Base-by-base conservation (phyloP, 2,797 vertebrate species). In the Neomorphus geoffroyi region DNA sequence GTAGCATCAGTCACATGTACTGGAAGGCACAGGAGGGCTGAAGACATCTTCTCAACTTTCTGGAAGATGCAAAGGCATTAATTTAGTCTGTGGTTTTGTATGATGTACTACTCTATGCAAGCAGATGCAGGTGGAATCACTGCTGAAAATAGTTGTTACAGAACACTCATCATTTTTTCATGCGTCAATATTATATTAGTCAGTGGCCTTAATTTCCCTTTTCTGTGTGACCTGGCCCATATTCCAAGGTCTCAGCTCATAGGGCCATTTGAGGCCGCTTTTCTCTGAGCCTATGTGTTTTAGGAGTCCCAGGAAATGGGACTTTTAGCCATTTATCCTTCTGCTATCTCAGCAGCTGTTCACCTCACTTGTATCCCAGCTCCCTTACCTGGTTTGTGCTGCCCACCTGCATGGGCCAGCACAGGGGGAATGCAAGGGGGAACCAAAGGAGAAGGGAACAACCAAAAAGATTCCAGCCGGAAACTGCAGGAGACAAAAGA, bases 111-210 rank as follows among this genome's bases (percentile, higher is more conserved):
- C n/a, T 67, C 61, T 15, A 1, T 26, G 64, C 66, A 72, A 57
- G 78, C 54, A 91, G 53, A 24, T 93, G 58, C 84, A 89, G 71
- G 81, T 74, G 35, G 54, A 65, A 37, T 78, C 60, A 32, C 39
- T 80, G 67, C 65, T 91, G 81, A 75, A 92, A 91, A 62, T 18
- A 79, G 24, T 30, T 7, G 1, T 50, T 73, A 60, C 73, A 83
- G 77, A 88, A 66, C 33, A 10, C 45, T 67, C 45, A 14, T 27
- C 3, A 23, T 80, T 90, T 92, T 92, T 74, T 77, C 48, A n/a
- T 37, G 39, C 80, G 43, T 66, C 60, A 73, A 15, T 60, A 1
- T 80, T 80, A 6, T 32, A 23, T 83, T 85, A 88, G 75, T 2
- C 12, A 60, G 62, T 64, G 78, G 64, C 56, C 51, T 35, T 75